These are phyloP conservation scores for Ephialtes manifestator DNA, from an alignment of 2,888 invertebrate species.

Conservation along the genomic window DNA sequence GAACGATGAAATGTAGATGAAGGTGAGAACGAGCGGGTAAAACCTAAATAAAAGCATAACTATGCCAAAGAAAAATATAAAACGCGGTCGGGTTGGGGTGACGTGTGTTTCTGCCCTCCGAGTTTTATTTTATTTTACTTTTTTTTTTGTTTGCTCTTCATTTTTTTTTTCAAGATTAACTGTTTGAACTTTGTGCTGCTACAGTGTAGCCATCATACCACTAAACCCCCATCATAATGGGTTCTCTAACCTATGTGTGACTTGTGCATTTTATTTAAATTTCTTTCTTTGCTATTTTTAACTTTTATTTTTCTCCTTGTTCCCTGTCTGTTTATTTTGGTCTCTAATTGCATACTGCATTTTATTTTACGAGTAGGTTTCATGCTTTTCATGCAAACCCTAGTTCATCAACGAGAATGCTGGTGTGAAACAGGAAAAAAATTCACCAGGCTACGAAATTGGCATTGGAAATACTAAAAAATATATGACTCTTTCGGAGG, in stretches of 20 bases:
- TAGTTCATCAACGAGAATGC: not conserved
- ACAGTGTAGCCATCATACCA: not conserved
- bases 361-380: not conserved
- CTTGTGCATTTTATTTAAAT: not conserved
- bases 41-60: slow-evolving; percentile 10
- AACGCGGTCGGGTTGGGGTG: not conserved
- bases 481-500: not conserved
- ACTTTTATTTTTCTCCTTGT: not conserved
- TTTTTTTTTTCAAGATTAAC: slow-evolving; percentile 22
- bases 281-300: not conserved
- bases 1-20: slow-evolving; percentile 23
- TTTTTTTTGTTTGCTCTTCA: slow-evolving; percentile 6
- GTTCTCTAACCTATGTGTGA: not conserved
- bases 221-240: not conserved
- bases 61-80: slow-evolving; percentile 8
- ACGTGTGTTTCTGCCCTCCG: not conserved
- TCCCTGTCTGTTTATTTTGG: not conserved
- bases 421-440: not conserved
- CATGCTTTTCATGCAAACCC: not conserved
- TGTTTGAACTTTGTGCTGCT: not conserved
- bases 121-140: not conserved
- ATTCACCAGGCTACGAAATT: too few relatives aligned
- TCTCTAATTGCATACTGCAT: not conserved
- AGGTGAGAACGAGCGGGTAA: not conserved
- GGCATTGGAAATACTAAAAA: not conserved